Conservation (phyloP, 2,888 invertebrate species). For the Xestoiulus laeticollis region DNA sequence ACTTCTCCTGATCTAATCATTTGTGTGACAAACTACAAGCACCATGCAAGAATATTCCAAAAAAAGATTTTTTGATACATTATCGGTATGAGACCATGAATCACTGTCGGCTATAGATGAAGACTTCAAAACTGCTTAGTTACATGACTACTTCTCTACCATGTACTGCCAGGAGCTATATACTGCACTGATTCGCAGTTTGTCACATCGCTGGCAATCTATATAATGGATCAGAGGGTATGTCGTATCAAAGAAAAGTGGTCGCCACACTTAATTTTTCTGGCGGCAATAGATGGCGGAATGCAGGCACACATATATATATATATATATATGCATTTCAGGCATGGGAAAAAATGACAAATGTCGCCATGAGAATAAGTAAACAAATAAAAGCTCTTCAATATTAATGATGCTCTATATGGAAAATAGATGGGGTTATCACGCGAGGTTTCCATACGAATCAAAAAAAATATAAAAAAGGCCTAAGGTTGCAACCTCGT, state of each 20-base stretch:
- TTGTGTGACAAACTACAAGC: not conserved
- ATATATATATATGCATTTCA: not conserved
- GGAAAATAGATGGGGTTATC: constrained; percentile 2
- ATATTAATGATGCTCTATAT: constrained; percentile 3
- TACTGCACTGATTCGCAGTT: not conserved
- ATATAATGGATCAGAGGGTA: constrained; percentile 12
- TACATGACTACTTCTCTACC: too few species aligned
- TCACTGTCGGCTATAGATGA: not conserved
- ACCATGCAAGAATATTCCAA: too few species aligned
- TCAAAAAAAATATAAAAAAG: not conserved
- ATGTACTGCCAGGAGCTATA: not conserved
- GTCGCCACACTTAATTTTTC: not conserved
- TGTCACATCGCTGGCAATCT: constrained; percentile 26
- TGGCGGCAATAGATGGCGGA: not conserved
- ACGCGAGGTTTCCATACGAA: not conserved
- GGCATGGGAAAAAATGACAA: not conserved
- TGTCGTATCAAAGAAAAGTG: not conserved
- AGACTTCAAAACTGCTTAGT: not conserved
- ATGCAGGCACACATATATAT: not conserved
- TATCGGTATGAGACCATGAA: not conserved
- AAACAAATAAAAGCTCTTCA: not conserved
- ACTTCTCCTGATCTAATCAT: too few species aligned
- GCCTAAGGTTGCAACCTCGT: constrained; percentile 26
- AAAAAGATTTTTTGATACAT: not conserved
- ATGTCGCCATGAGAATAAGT: not conserved